phyloP scores from a whole-genome alignment of 2,113 vertebrate species.

The Oenanthe oenanthe region DNA sequence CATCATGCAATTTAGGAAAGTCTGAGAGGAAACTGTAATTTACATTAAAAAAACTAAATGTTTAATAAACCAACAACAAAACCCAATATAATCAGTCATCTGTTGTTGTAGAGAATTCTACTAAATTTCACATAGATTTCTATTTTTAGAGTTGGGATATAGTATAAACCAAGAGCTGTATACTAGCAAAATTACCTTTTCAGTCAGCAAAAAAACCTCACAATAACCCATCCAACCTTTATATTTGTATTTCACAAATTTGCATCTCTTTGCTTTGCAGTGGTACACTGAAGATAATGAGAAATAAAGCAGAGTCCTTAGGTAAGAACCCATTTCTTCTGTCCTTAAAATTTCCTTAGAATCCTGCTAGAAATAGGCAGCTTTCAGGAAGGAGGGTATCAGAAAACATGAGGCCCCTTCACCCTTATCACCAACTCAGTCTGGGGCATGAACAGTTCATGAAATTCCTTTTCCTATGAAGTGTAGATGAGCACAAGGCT shows the following conservation, averaged over 20 bases:
- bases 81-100: background rate
- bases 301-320: background rate
- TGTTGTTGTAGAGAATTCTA: background rate
- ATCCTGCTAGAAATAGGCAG: background rate
- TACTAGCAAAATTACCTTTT: background rate
- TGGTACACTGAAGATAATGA: no score
- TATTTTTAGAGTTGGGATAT: background rate
- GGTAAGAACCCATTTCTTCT: background rate
- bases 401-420: background rate
- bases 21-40: background rate
- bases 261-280: background rate
- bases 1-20: background rate
- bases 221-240: accelerated
- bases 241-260: background rate
- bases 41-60: background rate
- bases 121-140: background rate
- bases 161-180: background rate
- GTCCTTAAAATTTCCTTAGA: background rate
- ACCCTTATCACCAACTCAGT: background rate
- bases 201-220: background rate
- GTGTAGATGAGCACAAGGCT: accelerated
- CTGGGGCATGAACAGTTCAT: background rate
- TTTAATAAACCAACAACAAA: background rate
- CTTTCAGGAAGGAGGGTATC: background rate
- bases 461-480: background rate